These are phyloP conservation scores for Fopius arisanus DNA, from an alignment of 1,140 invertebrate species.

Conservation along the genomic window DNA sequence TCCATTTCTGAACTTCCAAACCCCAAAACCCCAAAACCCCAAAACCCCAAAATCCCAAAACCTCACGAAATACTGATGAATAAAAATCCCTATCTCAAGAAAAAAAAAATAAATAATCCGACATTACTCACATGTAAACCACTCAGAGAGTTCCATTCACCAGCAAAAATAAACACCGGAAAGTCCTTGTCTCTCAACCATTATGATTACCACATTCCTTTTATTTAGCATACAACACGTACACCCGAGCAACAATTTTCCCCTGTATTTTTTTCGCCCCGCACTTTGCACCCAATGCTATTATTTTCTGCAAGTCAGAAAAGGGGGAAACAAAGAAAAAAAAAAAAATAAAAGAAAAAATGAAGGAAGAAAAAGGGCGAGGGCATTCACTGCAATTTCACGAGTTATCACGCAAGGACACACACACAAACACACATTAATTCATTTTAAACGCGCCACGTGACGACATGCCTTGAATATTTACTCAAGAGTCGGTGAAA, in stretches of 20 bases:
- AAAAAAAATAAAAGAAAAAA: slow-evolving; percentile 25
- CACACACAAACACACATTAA: slow-evolving; percentile 23
- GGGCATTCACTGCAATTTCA: slow-evolving; percentile 34
- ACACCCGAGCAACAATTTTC: background rate
- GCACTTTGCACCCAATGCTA: background rate
- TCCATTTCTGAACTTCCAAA: too few relatives aligned
- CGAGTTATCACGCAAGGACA: slow-evolving; percentile 33
- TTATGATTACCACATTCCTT: slow-evolving; percentile 1
- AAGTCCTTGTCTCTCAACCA: background rate
- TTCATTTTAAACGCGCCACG: slow-evolving; percentile 1
- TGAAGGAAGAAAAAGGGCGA: slow-evolving; percentile 21
- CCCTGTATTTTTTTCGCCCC: background rate
- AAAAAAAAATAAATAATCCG: too few relatives aligned
- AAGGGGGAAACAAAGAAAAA: slow-evolving; percentile 3
- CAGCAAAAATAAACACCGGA: background rate
- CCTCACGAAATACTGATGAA: too few relatives aligned
- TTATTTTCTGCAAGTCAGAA: background rate
- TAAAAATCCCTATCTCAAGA: too few relatives aligned
- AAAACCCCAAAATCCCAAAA: too few relatives aligned
- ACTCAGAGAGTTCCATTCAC: too few relatives aligned
- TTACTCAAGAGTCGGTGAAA: background rate
- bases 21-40: too few relatives aligned
- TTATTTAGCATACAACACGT: background rate
- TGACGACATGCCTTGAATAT: background rate
- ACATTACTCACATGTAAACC: background rate